Evolutionary conservation across 2,888 invertebrate genomes (phyloP).

Genomic region (Fragum whitleyi): DNA sequence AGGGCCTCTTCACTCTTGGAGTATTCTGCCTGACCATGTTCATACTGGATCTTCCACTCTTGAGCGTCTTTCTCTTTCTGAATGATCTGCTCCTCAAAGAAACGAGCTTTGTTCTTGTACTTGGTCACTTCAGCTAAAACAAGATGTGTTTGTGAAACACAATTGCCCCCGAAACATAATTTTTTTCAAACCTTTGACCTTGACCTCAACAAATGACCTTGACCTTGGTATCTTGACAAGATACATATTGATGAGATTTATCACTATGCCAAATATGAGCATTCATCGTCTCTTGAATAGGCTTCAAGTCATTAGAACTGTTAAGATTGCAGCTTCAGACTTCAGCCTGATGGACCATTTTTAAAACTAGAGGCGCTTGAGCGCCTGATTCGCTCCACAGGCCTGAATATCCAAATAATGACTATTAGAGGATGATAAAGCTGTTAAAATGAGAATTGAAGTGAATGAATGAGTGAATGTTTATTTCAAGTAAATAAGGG

Average conservation of each 20-base stretch:
- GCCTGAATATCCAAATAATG: too few species aligned
- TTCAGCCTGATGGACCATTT: slow-evolving; percentile 8
- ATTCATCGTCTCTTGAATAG: slow-evolving; percentile 4
- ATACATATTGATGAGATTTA: slow-evolving; percentile 1
- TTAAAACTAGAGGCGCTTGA: too few species aligned
- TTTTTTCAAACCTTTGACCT: not conserved
- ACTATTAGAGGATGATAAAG: too few species aligned
- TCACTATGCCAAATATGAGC: slow-evolving; percentile 9
- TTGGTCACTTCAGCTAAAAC: slow-evolving; percentile 52
- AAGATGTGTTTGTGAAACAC: slow-evolving; percentile 1
- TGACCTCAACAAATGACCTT: not conserved
- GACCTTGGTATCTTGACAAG: too few species aligned
- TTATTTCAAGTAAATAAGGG: too few species aligned
- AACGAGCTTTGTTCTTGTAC: slow-evolving; percentile 59
- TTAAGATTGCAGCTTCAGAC: not conserved
- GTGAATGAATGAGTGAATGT: too few species aligned
- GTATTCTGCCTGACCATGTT: slow-evolving; percentile 72
- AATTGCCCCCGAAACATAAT: not conserved
- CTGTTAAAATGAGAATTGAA: too few species aligned
- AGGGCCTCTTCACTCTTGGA: slow-evolving; percentile 76
- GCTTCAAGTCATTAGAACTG: not conserved
- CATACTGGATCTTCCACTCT: slow-evolving; percentile 64
- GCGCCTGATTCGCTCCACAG: too few species aligned
- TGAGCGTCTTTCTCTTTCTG: slow-evolving; percentile 62
- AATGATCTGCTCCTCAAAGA: slow-evolving; percentile 57